Evolutionary conservation across 2,797 vertebrate genomes (phyloP).

Genomic region (Moxostoma hubbsi): DNA sequence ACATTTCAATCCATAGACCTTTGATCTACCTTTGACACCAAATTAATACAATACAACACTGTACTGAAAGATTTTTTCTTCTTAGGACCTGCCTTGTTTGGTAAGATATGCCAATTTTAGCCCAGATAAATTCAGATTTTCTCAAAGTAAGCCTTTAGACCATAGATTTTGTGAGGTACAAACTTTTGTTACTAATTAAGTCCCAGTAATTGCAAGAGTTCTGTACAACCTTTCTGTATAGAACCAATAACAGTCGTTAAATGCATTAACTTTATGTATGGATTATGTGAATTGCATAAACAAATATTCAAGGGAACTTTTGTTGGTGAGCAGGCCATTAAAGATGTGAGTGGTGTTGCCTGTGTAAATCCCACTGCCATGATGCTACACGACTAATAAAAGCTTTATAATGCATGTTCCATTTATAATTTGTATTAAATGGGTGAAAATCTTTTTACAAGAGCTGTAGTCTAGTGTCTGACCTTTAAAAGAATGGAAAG

Average conservation of each 20-base stretch:
- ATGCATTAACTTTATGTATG: background rate
- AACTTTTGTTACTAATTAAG: slow-evolving; percentile 17
- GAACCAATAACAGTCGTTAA: background rate
- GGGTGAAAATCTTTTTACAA: background rate
- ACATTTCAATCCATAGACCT: slow-evolving; percentile 4
- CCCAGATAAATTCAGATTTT: background rate
- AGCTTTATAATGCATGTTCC: background rate
- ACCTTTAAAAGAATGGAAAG: slow-evolving; percentile 29
- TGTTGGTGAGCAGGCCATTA: background rate
- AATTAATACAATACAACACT: slow-evolving; percentile 2
- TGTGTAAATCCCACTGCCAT: too few relatives aligned
- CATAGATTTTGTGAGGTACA: slow-evolving; percentile 6
- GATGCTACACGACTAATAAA: too few relatives aligned
- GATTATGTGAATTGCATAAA: slow-evolving; percentile 40
- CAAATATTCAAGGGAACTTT: background rate
- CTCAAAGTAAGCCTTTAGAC: background rate
- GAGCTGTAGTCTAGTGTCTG: slow-evolving; percentile 3
- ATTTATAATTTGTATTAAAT: background rate
- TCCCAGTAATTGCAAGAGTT: slow-evolving; percentile 9
- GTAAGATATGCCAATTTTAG: background rate
- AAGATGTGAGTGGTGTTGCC: too few relatives aligned
- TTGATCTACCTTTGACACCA: slow-evolving; percentile 26
- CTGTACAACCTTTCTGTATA: slow-evolving; percentile 2
- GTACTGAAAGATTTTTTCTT: background rate
- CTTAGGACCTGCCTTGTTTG: slow-evolving; percentile 2